These are phyloP conservation scores for Bombus terrestris DNA, from an alignment of 1,140 invertebrate genomes.

Conservation along the genomic window DNA sequence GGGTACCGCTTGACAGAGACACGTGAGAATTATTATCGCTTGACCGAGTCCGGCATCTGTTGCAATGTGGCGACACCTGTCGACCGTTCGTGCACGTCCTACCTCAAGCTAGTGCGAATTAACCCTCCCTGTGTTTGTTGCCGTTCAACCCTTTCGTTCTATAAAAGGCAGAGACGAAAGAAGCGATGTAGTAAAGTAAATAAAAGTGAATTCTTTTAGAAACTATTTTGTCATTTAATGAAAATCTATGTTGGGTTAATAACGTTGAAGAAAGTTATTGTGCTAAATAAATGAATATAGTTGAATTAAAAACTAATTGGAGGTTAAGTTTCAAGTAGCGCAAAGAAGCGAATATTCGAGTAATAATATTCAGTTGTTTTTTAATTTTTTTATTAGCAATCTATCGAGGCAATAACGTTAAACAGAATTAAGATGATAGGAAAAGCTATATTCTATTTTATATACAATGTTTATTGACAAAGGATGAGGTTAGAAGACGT, in stretches of 20 bases:
- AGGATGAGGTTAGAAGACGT: not conserved
- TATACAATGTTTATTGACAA: not conserved
- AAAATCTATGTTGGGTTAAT: not conserved
- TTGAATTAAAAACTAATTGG: not conserved
- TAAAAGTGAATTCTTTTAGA: not conserved
- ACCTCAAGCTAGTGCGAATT: constrained; percentile 66
- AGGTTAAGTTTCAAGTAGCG: not conserved
- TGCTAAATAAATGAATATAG: not conserved
- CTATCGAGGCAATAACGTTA: not conserved
- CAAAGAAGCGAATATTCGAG: too few species aligned
- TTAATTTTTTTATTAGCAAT: too few species aligned
- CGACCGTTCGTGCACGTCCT: constrained; percentile 64
- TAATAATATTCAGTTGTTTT: not conserved
- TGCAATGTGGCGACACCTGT: constrained; percentile 74
- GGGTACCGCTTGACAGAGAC: constrained; percentile 64
- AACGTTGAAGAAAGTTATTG: not conserved
- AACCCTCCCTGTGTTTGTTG: constrained; percentile 53
- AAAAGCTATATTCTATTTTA: not conserved
- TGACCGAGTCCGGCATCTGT: constrained; percentile 58
- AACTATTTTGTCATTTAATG: not conserved
- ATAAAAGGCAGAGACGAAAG: not conserved
- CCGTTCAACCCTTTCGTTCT: constrained; percentile 46
- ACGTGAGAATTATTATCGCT: constrained; percentile 69
- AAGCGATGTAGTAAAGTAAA: not conserved
- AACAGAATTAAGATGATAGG: not conserved